Percentiles rank a stretch among this genome's conserved stretches.
These are phyloP conservation scores for Thelaira solivaga DNA, from an alignment of 2,888 invertebrate genomes.

Conservation along the genomic window DNA sequence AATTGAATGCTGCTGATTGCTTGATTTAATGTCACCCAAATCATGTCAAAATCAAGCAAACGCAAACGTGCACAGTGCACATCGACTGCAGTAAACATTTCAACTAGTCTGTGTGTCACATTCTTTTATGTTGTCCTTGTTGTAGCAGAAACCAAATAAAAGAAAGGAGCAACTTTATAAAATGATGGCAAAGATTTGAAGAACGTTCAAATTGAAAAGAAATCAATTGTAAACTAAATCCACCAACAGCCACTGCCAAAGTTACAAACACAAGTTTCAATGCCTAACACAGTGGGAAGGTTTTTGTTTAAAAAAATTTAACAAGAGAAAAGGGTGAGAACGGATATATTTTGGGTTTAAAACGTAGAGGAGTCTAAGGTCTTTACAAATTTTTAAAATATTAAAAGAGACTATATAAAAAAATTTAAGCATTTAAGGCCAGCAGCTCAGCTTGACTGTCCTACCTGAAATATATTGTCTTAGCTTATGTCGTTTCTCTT, in stretches of 20 bases:
- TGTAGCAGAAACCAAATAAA: not conserved
- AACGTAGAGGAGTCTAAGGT: no score
- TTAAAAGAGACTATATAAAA: no score
- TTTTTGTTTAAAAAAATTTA: not conserved
- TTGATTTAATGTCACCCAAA: conserved; percentile 42
- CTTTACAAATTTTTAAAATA: no score
- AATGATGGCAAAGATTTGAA: not conserved
- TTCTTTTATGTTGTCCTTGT: not conserved
- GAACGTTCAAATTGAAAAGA: not conserved
- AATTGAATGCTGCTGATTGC: conserved; percentile 28
- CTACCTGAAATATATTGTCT: no score
- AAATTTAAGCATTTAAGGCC: no score
- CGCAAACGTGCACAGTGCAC: no score
- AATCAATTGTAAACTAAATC: conserved; percentile 5
- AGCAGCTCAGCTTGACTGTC: no score
- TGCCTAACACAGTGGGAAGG: not conserved
- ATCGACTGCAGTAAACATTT: no score
- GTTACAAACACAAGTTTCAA: not conserved
- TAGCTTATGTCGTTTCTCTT: no score
- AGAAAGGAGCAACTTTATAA: not conserved
- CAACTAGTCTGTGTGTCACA: not conserved
- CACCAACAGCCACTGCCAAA: not conserved
- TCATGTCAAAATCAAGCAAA: conserved; percentile 8
- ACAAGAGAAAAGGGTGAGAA: no score
- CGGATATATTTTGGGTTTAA: no score